Percentiles rank a stretch among this genome's conserved stretches.
phyloP scores from a whole-genome alignment of 2,888 invertebrate genomes.

The Colletes collaris region DNA sequence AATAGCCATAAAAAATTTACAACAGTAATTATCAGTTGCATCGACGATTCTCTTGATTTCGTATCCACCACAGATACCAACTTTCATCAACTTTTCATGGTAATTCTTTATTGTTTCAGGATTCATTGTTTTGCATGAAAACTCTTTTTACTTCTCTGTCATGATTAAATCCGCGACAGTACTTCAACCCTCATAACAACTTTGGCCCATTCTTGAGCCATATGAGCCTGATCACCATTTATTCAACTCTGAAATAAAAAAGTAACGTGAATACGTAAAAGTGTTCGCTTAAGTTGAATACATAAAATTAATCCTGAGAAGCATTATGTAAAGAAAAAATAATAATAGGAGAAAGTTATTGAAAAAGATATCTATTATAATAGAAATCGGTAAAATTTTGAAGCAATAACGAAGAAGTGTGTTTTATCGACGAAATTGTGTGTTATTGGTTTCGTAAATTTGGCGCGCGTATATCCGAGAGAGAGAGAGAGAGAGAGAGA shows the following conservation, averaged over 20 bases:
- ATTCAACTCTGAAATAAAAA: constrained; percentile 33
- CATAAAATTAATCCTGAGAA: not conserved
- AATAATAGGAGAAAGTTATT: not conserved
- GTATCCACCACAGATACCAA: constrained; percentile 2
- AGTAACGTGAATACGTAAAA: constrained; percentile 7
- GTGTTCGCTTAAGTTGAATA: not conserved
- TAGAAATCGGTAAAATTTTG: not conserved
- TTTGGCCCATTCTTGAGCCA: constrained; percentile 21
- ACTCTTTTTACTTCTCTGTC: constrained; percentile 34
- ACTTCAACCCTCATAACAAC: constrained; percentile 47
- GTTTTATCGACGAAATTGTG: not conserved
- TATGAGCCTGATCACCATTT: constrained; percentile 21
- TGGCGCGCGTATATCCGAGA: constrained; percentile 28
- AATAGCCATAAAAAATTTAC: constrained; percentile 32
- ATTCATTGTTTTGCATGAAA: constrained; percentile 3
- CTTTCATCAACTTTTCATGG: not conserved
- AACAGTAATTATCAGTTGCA: not conserved
- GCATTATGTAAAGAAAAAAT: not conserved
- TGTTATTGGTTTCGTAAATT: constrained; percentile 35
- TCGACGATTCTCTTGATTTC: not conserved
- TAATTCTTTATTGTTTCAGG: constrained; percentile 48
- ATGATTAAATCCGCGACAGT: constrained; percentile 45
- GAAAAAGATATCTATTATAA: not conserved
- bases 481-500: not conserved
- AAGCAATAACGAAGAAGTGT: not conserved